These are phyloP conservation scores for Astur gentilis DNA, from an alignment of 2,113 vertebrate species.

Conservation along the genomic window DNA sequence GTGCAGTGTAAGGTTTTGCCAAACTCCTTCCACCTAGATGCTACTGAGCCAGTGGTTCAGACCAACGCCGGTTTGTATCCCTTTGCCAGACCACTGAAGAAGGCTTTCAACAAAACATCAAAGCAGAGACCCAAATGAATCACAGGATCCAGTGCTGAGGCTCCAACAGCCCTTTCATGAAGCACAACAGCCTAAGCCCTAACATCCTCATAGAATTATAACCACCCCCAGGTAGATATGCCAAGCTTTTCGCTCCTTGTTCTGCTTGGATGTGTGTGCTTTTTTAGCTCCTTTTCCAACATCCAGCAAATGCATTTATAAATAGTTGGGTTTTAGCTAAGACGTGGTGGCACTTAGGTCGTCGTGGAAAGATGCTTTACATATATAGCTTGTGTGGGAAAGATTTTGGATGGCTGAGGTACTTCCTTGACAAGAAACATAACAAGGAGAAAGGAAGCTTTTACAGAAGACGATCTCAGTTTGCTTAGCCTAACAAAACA, in stretches of 20 bases:
- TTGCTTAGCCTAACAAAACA: conserved; percentile 19
- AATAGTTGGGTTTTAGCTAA: not conserved
- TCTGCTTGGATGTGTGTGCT: not conserved
- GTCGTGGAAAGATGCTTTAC: not conserved
- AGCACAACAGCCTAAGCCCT: not conserved
- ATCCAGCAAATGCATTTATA: not conserved
- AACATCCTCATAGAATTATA: not conserved
- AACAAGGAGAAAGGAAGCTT: not conserved
- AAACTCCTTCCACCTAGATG: not conserved
- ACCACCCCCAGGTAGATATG: not conserved
- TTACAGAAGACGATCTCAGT: not conserved
- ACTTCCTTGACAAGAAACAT: not conserved
- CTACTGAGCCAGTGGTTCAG: not conserved
- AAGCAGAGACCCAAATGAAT: not conserved
- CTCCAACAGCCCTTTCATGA: not conserved
- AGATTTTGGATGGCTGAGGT: not conserved
- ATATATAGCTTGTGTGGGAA: not conserved
- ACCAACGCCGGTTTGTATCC: not conserved
- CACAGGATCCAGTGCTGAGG: not conserved
- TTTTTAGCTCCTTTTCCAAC: not conserved
- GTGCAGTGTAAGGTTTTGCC: not conserved
- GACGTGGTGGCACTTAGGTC: not conserved
- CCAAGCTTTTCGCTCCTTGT: not conserved
- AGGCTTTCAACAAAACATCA: not conserved
- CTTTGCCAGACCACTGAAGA: not conserved